A percentile compares a stretch with the other conserved stretches of the same genome.
Evolutionary conservation across 2,888 invertebrate genomes (phyloP).

Genomic region (Meloe dianella): DNA sequence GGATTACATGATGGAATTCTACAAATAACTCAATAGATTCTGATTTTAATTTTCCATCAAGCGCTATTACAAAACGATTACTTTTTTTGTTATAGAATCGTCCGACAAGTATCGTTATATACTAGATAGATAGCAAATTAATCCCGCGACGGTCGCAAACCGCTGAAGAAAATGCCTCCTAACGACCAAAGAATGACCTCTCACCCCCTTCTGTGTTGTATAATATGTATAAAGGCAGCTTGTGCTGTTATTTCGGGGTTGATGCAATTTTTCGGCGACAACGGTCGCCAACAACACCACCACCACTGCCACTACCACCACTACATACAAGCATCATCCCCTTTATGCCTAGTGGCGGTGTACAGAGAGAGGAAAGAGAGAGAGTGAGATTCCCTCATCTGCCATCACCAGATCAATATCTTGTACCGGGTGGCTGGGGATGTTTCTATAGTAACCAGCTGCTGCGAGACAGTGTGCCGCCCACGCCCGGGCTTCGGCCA

Average conservation of each 20-base stretch:
- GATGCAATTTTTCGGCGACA: constrained; percentile 49
- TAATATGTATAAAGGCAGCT: constrained; percentile 48
- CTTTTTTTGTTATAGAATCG: neutral
- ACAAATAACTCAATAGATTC: neutral
- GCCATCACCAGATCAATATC: constrained; percentile 57
- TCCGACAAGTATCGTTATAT: neutral
- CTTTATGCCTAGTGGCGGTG: constrained; percentile 15
- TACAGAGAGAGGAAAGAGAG: constrained; percentile 20
- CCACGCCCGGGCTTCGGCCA: constrained; percentile 60
- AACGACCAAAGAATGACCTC: constrained; percentile 1
- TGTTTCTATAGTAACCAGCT: constrained; percentile 67
- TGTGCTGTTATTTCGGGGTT: constrained; percentile 44
- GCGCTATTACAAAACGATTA: neutral
- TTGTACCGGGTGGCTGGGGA: constrained; percentile 52
- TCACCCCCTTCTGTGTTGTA: constrained; percentile 2
- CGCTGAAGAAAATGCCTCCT: neutral
- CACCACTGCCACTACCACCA: constrained; percentile 3
- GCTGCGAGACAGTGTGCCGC: constrained; percentile 70
- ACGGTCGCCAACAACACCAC: constrained; percentile 15
- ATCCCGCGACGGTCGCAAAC: neutral
- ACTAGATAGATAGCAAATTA: no score
- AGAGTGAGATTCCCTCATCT: constrained; percentile 45
- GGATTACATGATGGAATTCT: neutral
- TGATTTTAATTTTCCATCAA: neutral
- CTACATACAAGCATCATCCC: constrained; percentile 1